Evolutionary conservation across 2,797 vertebrate genomes (phyloP), one percentile per base, ranked within the genome.

Genomic region (Halcyon chelicuti): DNA sequence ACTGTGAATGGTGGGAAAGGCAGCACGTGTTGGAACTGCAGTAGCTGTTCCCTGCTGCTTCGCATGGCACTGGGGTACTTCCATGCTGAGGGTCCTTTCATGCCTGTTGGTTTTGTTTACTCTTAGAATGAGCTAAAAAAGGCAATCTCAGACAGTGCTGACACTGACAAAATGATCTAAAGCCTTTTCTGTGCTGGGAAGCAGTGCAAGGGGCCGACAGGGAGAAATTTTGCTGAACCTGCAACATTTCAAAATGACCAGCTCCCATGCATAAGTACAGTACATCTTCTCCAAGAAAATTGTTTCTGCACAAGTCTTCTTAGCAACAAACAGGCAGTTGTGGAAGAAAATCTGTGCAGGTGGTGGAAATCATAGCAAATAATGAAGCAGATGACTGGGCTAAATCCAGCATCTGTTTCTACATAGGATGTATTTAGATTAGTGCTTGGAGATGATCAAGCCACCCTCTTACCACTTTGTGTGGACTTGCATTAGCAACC

Each of bases 41-140:
- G 16, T 21, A 47, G 52, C n/a, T 89, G 21, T 31, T 91, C 47
- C n/a, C 20, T 49, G 28, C 52, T 2, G 1, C 44, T 37, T 91
- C 8, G 7, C 29, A 5, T 73, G 40, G 40, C 57, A 13, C 19
- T 49, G 55, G 16, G 49, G 26, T 51, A 17, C n/a, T 85, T 81
- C 62, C 46, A 5, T 46, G 16, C 47, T 65, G 42, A 31, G 26
- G 13, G 4, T 81, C n/a, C 29, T 75, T 75, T 37, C 22, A 4
- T 71, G 25, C 9, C 7, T 9, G 7, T 80, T 88, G 58, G 28
- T 40, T 91, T 57, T 81, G 29, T 75, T 72, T 75, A 28, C 35
- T 72, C 49, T 80, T 46, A 85, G 49, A 86, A 86, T n/a, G 17
- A 83, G 39, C 55, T 80, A n/a, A 65, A 73, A 88, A 52, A 12